Evolutionary conservation across 2,888 invertebrate species (phyloP), one percentile per base, ranked within the genome.

Genomic region (Leptinotarsa peninsularis): DNA sequence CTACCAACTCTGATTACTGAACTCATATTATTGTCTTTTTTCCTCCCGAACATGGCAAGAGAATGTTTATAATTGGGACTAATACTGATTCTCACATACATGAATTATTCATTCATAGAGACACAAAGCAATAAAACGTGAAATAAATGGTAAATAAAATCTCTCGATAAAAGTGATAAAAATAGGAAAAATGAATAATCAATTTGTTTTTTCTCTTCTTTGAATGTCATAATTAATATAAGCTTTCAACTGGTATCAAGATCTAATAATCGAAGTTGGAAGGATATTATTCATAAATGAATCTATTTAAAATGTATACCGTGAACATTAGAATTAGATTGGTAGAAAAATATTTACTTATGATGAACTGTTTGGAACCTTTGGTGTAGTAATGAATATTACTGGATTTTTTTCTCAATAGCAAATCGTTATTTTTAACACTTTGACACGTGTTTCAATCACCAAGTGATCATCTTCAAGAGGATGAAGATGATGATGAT

Each of bases 171-270:
- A 58, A 23, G 58, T 23, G 21, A 58, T 58, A 58, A 58, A 58
- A 63, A 27, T 43, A 43, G n/a, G 63, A 43, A 27, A 63, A 63
- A 43, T 43, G 13, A 5, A 63, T 63, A 63, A 63, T 63, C 43
- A 43, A 63, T 63, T 33, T 17, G 33, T 27, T 63, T 63, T 63
- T 63, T 63, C 3, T 63, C n/a, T 63, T 3, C n/a, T n/a, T n/a
- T 63, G 43, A 33, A 17, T 33, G 33, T 4, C 33, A 63, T 33
- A 63, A 43, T 63, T 43, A 43, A 43, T 43, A 63, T 43, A 63
- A 43, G 33, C 27, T 63, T 63, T 63, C 63, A 63, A 63, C 27
- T 63, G 7, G 43, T 17, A 63, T 63, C 27, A 63, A 33, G 63
- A 58, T 58, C 58, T 58, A 10, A 58, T 58, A 15, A 58, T 58